These are phyloP conservation scores for Ferrisia virgata DNA, from an alignment of 2,888 invertebrate genomes.

Conservation along the genomic window DNA sequence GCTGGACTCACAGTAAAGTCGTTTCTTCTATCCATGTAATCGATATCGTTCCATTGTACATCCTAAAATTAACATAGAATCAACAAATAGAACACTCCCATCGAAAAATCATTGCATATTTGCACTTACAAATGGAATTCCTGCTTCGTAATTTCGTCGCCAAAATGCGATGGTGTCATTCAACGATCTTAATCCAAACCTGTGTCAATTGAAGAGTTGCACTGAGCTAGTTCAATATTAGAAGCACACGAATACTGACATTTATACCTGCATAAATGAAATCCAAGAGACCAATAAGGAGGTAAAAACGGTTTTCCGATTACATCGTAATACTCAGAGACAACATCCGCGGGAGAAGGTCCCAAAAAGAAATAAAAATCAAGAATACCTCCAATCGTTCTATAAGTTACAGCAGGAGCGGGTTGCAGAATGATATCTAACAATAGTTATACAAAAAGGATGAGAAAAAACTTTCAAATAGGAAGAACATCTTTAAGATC, in stretches of 20 bases:
- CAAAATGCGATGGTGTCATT: slow-evolving; percentile 16
- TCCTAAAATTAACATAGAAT: slow-evolving; percentile 57
- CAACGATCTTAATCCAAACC: slow-evolving; percentile 4
- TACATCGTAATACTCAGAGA: slow-evolving; percentile 65
- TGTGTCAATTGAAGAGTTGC: too few relatives aligned
- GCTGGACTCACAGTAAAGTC: slow-evolving; percentile 71
- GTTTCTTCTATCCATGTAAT: slow-evolving; percentile 75
- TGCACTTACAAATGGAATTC: slow-evolving; percentile 48
- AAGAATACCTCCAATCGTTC: slow-evolving; percentile 77
- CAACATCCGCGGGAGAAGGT: slow-evolving; percentile 67
- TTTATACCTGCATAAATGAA: slow-evolving; percentile 75
- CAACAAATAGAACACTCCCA: not conserved
- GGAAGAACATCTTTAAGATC: not conserved
- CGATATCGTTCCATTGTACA: slow-evolving; percentile 81
- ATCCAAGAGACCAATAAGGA: slow-evolving; percentile 84
- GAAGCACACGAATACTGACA: too few relatives aligned
- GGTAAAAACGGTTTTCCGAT: slow-evolving; percentile 78
- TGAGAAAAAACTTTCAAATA: not conserved
- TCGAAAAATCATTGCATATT: not conserved
- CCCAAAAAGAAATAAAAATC: slow-evolving; percentile 77
- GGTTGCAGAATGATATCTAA: slow-evolving; percentile 77
- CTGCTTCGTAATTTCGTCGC: slow-evolving; percentile 29
- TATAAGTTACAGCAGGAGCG: slow-evolving; percentile 75
- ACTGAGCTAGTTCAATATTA: too few relatives aligned
- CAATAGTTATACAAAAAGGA: slow-evolving; percentile 48